Percentiles rank a stretch among this genome's conserved stretches.
These are phyloP conservation scores for Anthoscopus minutus DNA, from an alignment of 2,113 vertebrate species.

Conservation along the genomic window DNA sequence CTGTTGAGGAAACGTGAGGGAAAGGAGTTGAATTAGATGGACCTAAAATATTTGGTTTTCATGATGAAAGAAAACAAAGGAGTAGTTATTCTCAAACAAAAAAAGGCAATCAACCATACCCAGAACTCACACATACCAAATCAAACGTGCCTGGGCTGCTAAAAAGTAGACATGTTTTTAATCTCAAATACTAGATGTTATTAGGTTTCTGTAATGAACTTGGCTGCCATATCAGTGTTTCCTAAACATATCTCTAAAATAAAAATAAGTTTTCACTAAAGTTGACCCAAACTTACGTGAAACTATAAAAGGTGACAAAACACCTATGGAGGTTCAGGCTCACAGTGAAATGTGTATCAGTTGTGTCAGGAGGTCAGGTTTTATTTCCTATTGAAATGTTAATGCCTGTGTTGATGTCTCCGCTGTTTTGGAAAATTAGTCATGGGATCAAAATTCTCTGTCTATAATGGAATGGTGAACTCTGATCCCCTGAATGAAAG, in stretches of 20 bases:
- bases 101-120: neutral
- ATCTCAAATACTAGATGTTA: neutral
- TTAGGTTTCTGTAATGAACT: neutral
- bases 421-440: constrained; percentile 60
- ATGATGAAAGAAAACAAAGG: neutral
- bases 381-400: constrained; percentile 68
- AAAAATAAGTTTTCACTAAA: neutral
- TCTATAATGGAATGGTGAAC: neutral
- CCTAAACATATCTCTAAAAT: neutral
- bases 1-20: neutral
- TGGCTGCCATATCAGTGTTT: neutral
- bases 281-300: neutral
- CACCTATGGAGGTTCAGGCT: neutral
- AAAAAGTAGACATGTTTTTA: neutral
- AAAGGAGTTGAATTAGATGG: neutral
- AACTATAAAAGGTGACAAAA: neutral
- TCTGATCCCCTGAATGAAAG: neutral
- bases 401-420: constrained; percentile 50
- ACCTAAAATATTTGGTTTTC: neutral
- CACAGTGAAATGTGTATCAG: neutral
- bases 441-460: constrained; percentile 30
- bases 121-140: neutral
- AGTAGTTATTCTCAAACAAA: neutral
- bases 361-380: constrained; percentile 17
- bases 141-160: neutral